Conservation (phyloP, 1,140 invertebrate species). For the Pollicipes pollicipes region DNA sequence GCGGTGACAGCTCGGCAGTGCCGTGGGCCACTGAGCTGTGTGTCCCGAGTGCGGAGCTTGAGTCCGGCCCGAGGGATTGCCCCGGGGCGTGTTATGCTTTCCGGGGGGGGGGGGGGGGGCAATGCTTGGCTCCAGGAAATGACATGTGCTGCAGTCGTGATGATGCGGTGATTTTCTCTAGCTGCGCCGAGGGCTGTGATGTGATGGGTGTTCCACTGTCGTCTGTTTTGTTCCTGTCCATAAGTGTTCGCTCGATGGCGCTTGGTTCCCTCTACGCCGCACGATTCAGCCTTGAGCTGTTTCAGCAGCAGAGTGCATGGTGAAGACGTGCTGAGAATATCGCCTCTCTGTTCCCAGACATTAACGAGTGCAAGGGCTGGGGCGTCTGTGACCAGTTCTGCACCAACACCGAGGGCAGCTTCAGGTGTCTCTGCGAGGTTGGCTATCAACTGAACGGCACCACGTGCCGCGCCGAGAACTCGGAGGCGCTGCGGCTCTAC, state of each 20-base stretch:
- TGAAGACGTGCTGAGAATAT: constrained; percentile 15
- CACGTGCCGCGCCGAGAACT: background rate
- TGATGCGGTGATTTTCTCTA: no score
- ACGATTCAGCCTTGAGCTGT: background rate
- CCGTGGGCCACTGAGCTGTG: background rate
- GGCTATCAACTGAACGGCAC: constrained; percentile 48
- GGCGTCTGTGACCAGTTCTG: constrained; percentile 90
- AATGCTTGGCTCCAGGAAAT: no score
- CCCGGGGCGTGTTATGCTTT: no score
- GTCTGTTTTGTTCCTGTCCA: background rate
- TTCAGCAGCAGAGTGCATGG: background rate
- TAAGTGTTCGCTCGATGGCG: no score
- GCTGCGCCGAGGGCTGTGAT: no score
- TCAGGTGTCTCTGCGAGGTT: constrained; percentile 60
- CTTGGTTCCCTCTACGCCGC: background rate
- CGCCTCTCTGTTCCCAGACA: constrained; percentile 44
- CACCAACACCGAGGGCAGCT: constrained; percentile 60
- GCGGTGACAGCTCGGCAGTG: no score
- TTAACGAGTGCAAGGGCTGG: constrained; percentile 85
- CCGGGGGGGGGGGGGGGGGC: no score
- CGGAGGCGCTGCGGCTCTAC: constrained; percentile 40
- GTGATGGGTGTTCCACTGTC: background rate
- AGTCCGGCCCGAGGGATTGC: no score
- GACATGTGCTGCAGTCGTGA: no score
- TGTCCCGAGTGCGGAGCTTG: background rate